Evolutionary conservation across 2,888 invertebrate species (phyloP).

Genomic region (Leptopilina syphax): DNA sequence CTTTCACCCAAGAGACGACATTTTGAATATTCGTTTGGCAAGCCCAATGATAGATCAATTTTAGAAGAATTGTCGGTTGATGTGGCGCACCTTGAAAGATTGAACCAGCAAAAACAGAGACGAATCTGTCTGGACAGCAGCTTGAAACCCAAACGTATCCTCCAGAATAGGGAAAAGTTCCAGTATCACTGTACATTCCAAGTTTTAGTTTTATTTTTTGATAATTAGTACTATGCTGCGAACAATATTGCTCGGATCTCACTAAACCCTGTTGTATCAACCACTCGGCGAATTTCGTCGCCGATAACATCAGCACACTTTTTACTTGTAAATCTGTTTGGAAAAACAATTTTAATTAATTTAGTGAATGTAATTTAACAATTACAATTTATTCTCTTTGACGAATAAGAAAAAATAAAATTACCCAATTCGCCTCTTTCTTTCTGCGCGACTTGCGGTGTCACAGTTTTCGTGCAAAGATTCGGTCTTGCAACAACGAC

Average conservation of each 20-base stretch:
- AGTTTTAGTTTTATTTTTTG: slow-evolving; percentile 85
- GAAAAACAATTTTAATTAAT: slow-evolving; percentile 36
- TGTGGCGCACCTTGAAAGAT: slow-evolving; percentile 92
- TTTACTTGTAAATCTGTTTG: slow-evolving; percentile 87
- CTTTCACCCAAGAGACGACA: slow-evolving; percentile 92
- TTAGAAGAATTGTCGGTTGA: slow-evolving; percentile 89
- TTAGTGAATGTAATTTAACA: no score
- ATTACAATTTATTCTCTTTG: no score
- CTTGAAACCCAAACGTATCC: slow-evolving; percentile 95
- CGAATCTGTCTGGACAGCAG: slow-evolving; percentile 90
- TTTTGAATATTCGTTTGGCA: slow-evolving; percentile 94
- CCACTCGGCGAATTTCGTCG: slow-evolving; percentile 94
- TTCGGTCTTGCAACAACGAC: slow-evolving; percentile 90
- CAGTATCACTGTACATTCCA: slow-evolving; percentile 91
- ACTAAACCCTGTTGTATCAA: slow-evolving; percentile 91
- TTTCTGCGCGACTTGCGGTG: slow-evolving; percentile 68
- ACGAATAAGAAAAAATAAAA: slow-evolving; percentile 1
- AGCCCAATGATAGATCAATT: slow-evolving; percentile 93
- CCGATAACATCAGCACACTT: slow-evolving; percentile 87
- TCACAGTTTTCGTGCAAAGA: slow-evolving; percentile 83
- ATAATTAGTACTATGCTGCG: slow-evolving; percentile 78
- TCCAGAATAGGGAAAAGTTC: slow-evolving; percentile 91
- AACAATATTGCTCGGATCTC: slow-evolving; percentile 88
- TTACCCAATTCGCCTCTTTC: slow-evolving; percentile 76
- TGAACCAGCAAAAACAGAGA: slow-evolving; percentile 92